Evolutionary conservation across 2,113 vertebrate genomes (phyloP), one percentile per base, ranked within the genome.

Genomic region (Arizona elegans): DNA sequence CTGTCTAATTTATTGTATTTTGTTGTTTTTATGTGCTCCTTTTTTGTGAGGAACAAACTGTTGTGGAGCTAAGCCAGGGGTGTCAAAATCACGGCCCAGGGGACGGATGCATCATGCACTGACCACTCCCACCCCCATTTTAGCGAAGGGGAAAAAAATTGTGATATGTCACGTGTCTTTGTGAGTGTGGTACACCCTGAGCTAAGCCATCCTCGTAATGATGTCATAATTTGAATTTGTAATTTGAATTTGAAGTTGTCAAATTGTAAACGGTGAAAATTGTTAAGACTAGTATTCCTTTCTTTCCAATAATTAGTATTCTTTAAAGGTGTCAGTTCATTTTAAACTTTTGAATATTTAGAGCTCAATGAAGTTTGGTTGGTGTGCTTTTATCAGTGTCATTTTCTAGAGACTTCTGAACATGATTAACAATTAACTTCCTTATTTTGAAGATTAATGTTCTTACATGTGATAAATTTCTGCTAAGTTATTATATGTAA

Each of bases 371-470:
- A 93, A 91, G 94, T 93, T 91, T 95, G 94, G 86, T 93, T 91
- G 90, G 91, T 92, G 92, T 89, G 75, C 90, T 90, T 91, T 95
- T 94, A 95, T 91, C 92, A 90, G 92, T 95, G 93, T 94, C 93
- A 95, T 96, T 96, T 96, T 91, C 93, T 93, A 93, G 89, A 0
- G 24, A 56, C 93, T 96, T 96, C 96, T 93, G 94, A 95, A 90
- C 92, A 95, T 88, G 95, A 93, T 92, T 93, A 97, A 97, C 94
- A 95, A 89, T 96, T 95, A 95, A 92, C 92, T 96, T 94, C 94
- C 95, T 85, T 81, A 5, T 94, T 96, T 94, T 93, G 96, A 96
- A 96, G 96, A 97, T 97, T 96, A 94, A 95, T 94, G 95, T 93
- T 94, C 93, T 96, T 90, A 92, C 92, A 85, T 92, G 92, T 95